Conservation (phyloP, 2,113 vertebrate genomes). For the Aptenodytes patagonicus region DNA sequence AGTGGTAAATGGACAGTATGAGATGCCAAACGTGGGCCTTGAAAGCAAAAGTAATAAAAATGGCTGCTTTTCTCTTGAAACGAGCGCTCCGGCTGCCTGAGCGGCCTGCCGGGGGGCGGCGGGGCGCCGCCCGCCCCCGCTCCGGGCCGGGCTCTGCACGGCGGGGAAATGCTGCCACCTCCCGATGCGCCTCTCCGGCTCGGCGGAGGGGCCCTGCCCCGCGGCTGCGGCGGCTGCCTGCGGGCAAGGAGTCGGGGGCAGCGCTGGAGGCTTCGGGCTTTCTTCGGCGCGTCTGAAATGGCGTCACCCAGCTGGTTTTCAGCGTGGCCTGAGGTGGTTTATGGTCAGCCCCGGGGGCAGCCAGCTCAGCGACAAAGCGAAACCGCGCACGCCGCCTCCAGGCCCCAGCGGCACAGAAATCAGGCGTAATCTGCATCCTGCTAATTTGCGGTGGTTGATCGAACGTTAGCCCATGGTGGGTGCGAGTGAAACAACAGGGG, state of each 20-base stretch:
- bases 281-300: background rate
- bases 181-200: background rate
- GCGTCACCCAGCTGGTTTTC: accelerated
- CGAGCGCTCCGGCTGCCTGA: too few relatives aligned
- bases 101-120: too few relatives aligned
- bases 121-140: background rate
- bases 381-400: accelerated
- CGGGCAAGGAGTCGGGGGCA: background rate
- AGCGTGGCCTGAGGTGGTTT: background rate
- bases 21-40: too few relatives aligned
- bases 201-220: background rate
- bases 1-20: background rate
- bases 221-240: background rate
- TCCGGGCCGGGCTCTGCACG: background rate
- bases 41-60: background rate
- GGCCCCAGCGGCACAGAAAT: background rate
- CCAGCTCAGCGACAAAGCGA: background rate
- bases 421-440: accelerated
- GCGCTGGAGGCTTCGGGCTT: background rate
- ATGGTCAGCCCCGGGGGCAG: background rate
- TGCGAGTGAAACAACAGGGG: background rate
- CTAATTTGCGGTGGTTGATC: background rate
- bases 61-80: background rate
- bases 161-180: constrained; percentile 55
- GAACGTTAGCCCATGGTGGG: background rate